A percentile compares a stretch with the other conserved stretches of the same genome.
Conservation (phyloP, 2,888 invertebrate genomes). For the Ferrisia virgata region DNA sequence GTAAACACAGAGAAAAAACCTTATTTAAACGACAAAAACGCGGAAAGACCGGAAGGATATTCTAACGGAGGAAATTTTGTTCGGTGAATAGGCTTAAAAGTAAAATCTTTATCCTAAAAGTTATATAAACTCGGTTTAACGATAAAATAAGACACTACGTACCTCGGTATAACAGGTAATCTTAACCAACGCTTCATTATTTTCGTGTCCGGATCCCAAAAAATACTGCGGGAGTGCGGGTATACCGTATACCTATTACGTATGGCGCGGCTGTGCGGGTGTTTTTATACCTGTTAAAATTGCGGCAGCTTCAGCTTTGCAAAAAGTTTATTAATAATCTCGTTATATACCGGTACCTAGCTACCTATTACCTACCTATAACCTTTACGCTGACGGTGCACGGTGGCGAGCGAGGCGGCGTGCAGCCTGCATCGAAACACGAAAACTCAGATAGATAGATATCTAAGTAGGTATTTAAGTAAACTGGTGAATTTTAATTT, state of each 20-base stretch:
- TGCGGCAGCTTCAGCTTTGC: background rate
- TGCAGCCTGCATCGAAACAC: background rate
- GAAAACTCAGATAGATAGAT: background rate
- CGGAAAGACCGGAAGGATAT: constrained; percentile 15
- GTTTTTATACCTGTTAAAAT: constrained; percentile 7
- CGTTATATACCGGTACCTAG: background rate
- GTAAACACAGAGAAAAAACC: background rate
- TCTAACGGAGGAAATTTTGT: background rate
- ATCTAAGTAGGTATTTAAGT: no score
- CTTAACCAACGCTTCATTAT: constrained; percentile 29
- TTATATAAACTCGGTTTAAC: constrained; percentile 22
- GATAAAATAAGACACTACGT: constrained; percentile 19
- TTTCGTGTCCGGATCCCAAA: constrained; percentile 18
- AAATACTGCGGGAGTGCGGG: no score
- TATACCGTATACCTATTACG: background rate
- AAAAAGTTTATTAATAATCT: constrained; percentile 4
- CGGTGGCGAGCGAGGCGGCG: background rate
- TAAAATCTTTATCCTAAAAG: constrained; percentile 18
- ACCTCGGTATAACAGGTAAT: constrained; percentile 9
- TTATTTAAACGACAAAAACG: constrained; percentile 24
- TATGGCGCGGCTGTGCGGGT: background rate
- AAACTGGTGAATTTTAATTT: background rate
- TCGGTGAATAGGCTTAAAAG: background rate
- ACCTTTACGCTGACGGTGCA: background rate
- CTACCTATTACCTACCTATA: no score